These are phyloP conservation scores for Hyppa rectilinea DNA, from an alignment of 2,888 invertebrate species.

Conservation along the genomic window DNA sequence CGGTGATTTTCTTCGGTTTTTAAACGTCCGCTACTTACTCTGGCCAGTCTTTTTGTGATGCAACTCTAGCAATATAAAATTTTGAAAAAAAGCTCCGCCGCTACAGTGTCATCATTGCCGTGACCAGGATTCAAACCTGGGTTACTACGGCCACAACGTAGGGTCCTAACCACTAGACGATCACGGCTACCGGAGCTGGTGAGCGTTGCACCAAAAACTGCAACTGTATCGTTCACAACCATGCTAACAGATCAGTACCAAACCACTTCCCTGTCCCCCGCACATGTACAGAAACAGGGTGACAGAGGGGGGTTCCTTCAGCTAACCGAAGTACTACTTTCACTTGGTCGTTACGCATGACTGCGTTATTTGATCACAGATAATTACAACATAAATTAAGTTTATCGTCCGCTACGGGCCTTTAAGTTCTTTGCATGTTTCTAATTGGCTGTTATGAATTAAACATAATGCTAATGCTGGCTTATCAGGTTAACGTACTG, in stretches of 20 bases:
- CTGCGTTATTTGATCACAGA: slow-evolving; percentile 60
- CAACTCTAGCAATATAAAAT: slow-evolving; percentile 80
- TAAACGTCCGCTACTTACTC: slow-evolving; percentile 86
- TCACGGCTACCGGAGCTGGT: slow-evolving; percentile 90
- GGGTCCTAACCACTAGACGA: slow-evolving; percentile 94
- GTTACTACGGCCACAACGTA: slow-evolving; percentile 93
- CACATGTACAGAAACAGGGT: slow-evolving; percentile 1
- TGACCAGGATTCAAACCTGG: slow-evolving; percentile 93
- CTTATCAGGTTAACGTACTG: slow-evolving; percentile 41
- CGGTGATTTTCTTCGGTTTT: not conserved
- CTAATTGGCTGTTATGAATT: slow-evolving; percentile 61
- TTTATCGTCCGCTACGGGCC: slow-evolving; percentile 63
- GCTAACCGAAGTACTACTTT: slow-evolving; percentile 44
- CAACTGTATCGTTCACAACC: slow-evolving; percentile 21
- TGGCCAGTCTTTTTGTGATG: slow-evolving; percentile 89
- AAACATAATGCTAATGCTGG: slow-evolving; percentile 53
- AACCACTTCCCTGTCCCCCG: slow-evolving; percentile 34
- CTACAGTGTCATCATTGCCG: slow-evolving; percentile 85
- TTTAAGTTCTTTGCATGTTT: slow-evolving; percentile 54
- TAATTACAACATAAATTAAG: slow-evolving; percentile 67
- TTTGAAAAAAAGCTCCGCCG: slow-evolving; percentile 65
- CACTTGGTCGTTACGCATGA: slow-evolving; percentile 57
- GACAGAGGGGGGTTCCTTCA: slow-evolving; percentile 9
- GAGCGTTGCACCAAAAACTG: slow-evolving; percentile 71
- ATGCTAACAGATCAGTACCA: slow-evolving; percentile 6